phyloP scores from a whole-genome alignment of 2,797 vertebrate genomes.

The Poecilia picta region DNA sequence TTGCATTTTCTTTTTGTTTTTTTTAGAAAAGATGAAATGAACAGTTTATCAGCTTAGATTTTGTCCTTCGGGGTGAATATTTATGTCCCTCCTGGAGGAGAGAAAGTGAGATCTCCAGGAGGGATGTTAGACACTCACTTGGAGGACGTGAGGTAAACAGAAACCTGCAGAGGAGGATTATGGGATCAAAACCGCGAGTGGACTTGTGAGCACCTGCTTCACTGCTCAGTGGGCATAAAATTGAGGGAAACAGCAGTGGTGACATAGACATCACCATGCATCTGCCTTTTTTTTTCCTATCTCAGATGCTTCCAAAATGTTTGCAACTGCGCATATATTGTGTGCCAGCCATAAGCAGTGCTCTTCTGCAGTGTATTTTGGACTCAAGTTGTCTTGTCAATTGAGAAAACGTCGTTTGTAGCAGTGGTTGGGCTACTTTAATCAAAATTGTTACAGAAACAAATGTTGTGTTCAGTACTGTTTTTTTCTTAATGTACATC shows the following conservation, averaged over 20 bases:
- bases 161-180: slow-evolving; percentile 41
- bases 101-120: slow-evolving; percentile 33
- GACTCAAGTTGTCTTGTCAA: slow-evolving; percentile 4
- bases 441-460: not conserved
- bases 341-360: slow-evolving; percentile 2
- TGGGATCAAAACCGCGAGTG: slow-evolving; percentile 29
- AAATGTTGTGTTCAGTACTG: not conserved
- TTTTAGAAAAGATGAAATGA: slow-evolving; percentile 11
- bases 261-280: slow-evolving; percentile 41
- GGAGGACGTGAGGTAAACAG: slow-evolving; percentile 44
- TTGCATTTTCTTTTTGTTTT: not conserved
- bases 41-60: slow-evolving; percentile 34
- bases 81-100: not conserved
- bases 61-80: slow-evolving; percentile 13
- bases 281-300: slow-evolving; percentile 16
- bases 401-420: not conserved
- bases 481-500: no score
- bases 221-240: slow-evolving; percentile 55
- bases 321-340: slow-evolving; percentile 22
- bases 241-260: slow-evolving; percentile 49
- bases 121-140: slow-evolving; percentile 32
- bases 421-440: slow-evolving; percentile 18
- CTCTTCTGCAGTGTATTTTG: not conserved
- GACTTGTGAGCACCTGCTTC: slow-evolving; percentile 42
- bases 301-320: slow-evolving; percentile 7